Evolutionary conservation across 2,113 vertebrate genomes (phyloP), one percentile per base, ranked within the genome.

Genomic region (Callospermophilus lateralis): DNA sequence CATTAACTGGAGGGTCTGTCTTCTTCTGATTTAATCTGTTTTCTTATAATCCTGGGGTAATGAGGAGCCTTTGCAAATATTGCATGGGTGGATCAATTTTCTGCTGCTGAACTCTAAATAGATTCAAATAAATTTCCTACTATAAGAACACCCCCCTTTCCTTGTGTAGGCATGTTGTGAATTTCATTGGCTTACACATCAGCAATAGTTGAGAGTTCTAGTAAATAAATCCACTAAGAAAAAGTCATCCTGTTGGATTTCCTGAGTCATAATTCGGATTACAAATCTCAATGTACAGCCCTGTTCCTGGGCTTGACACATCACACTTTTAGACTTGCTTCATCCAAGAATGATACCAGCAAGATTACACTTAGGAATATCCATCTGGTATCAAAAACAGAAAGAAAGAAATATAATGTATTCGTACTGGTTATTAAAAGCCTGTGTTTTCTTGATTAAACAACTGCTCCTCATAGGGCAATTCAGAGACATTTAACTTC

Each of bases 61-160:
- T 4, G 4, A 76, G 51, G 13, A 61, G 3, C 28, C 42, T 37
- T 70, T 68, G 34, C 19, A 19, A 3, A 7, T 4, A 15, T 0
- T 72, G 10, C 1, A 42, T 83, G 1, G 2, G 6, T 58, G 28
- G 1, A 8, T 3, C 1, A 34, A 20, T 20, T 2, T 17, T 22
- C 20, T 74, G 48, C 4, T 4, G 3, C 4, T 48, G 26, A 68
- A 39, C 30, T 81, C 34, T 22, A 37, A 85, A 76, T 53, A 79
- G 24, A 73, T 22, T 11, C 32, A 32, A 42, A 32, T 5, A 78
- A 12, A 79, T 45, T 85, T 85, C 20, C 7, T 58, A 8, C 17
- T 39, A 28, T 17, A 89, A 78, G 30, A 45, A 76, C 17, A n/a
- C 2, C 15, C 22, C 4, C 51, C 39, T 65, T 63, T 48, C 20